Base-by-base conservation (phyloP, 2,113 vertebrate genomes). In the Meriones unguiculatus region DNA sequence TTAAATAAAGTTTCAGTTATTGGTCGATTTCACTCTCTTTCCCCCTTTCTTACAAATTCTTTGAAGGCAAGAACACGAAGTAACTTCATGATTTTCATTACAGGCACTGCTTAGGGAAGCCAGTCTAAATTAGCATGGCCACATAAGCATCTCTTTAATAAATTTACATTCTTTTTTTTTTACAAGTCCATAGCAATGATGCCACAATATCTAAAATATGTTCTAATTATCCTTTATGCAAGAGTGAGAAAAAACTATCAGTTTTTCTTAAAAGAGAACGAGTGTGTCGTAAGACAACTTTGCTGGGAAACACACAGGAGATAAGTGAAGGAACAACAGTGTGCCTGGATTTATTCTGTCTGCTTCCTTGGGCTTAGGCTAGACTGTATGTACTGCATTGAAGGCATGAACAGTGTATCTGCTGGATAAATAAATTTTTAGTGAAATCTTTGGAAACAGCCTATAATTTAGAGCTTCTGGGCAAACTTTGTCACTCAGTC, bases 401-500 rank as follows among this genome's bases (percentile, higher is more conserved):
- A 1, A 52, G 22, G n/a, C 30, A 52, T 35, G 13, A 38, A 62
- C 64, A 90, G 30, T 50, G 54, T 70, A 72, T 69, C 24, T 75
- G 11, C 7, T 64, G 24, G 72, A 84, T 93, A 91, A 59, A 85
- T n/a, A 73, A 92, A 32, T 86, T 80, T 41, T 76, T 87, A 78
- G 67, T 35, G 22, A 94, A 95, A 38, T 2, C 3, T 89, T 64
- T 89, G 41, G 52, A 28, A 54, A 41, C 25, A 77, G 20, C 73
- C 30, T n/a, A 69, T 84, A 87, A 88, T 77, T 89, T 77, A 93
- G 35, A 90, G 59, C 46, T 94, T 87, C 78, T 57, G 18, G 57
- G 57, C 75, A 82, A 86, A 86, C n/a, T 64, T 67, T 52, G 38
- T 5, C 15, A 41, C 38, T 75, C 64, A 10, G 4, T 13, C n/a